Percentiles rank a stretch among this genome's conserved stretches.
Evolutionary conservation across 2,113 vertebrate genomes (phyloP).

Genomic region (Sinocyclocheilus anshuiensis): DNA sequence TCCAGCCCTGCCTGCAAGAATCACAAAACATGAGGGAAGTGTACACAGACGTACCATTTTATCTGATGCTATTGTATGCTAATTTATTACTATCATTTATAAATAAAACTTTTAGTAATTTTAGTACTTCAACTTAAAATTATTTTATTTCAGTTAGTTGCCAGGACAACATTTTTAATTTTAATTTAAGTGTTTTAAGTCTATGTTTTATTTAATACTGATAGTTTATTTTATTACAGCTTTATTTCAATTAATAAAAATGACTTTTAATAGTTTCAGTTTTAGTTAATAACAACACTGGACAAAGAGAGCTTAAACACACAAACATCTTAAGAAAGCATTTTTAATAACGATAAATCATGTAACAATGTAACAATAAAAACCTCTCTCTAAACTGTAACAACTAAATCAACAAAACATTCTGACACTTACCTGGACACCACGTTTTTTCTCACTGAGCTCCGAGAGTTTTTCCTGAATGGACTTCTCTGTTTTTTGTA

Average conservation of each 20-base stretch:
- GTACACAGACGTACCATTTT: not conserved
- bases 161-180: not conserved
- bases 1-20: slow-evolving; percentile 62
- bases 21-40: not conserved
- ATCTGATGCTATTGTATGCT: not conserved
- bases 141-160: too few relatives aligned
- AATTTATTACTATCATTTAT: not conserved
- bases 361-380: too few relatives aligned
- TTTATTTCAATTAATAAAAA: not conserved
- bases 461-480: slow-evolving; percentile 61
- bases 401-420: not conserved
- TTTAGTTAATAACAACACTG: not conserved
- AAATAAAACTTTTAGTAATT: not conserved
- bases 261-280: not conserved
- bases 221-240: not conserved
- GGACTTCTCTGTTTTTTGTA: slow-evolving; percentile 65
- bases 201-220: not conserved
- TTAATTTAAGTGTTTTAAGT: not conserved
- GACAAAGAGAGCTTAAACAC: not conserved
- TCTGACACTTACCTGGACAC: slow-evolving; percentile 59
- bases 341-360: too few relatives aligned
- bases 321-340: not conserved
- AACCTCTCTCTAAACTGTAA: not conserved
- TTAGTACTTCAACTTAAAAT: not conserved
- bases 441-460: slow-evolving; percentile 67